Evolutionary conservation across 2,888 invertebrate genomes (phyloP).

Genomic region (Panopea generosa): DNA sequence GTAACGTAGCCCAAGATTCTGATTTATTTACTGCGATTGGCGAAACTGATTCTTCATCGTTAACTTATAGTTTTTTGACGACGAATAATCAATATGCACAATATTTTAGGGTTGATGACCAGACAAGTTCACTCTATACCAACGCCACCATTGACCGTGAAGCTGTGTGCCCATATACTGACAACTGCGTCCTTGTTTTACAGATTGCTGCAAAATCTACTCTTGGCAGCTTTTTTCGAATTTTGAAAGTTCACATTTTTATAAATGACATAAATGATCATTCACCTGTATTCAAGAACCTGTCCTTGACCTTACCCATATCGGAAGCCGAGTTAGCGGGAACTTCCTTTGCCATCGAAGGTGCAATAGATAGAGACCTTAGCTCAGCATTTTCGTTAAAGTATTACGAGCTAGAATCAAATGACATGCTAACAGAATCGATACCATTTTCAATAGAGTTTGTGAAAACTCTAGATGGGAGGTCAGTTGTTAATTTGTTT

Average conservation of each 20-base stretch:
- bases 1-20: constrained; percentile 67
- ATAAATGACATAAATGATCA: constrained; percentile 78
- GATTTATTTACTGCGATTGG: constrained; percentile 66
- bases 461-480: constrained; percentile 68
- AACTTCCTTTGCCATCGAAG: constrained; percentile 63
- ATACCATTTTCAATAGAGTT: constrained; percentile 68
- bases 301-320: constrained; percentile 50
- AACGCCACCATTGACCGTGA: constrained; percentile 64
- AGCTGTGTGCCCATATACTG: constrained; percentile 63
- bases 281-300: constrained; percentile 68
- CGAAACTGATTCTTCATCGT: constrained; percentile 52
- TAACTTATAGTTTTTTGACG: constrained; percentile 71
- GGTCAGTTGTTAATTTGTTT: constrained; percentile 65
- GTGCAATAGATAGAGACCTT: constrained; percentile 68
- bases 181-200: constrained; percentile 52
- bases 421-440: constrained; percentile 13
- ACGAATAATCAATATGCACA: constrained; percentile 50
- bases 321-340: constrained; percentile 66
- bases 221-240: constrained; percentile 69
- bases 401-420: constrained; percentile 61
- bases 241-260: constrained; percentile 70
- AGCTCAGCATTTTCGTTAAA: constrained; percentile 66
- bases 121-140: constrained; percentile 60
- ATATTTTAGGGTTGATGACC: constrained; percentile 62
- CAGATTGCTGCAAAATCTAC: constrained; percentile 66